Conservation (phyloP, 2,888 invertebrate species). For the Napeogenes inachia region DNA sequence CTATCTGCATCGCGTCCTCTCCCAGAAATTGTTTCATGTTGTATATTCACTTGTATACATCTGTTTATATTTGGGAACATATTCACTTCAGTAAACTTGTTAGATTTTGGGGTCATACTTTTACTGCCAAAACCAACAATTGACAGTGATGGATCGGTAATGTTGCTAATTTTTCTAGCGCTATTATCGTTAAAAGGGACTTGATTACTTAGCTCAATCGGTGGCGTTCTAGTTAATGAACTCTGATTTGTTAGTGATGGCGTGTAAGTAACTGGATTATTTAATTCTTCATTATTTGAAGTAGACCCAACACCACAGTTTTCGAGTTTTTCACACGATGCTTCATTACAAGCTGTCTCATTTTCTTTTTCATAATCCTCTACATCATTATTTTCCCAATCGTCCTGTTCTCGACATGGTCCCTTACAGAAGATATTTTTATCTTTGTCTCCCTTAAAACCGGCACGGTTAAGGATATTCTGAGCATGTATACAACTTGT, state of each 20-base stretch:
- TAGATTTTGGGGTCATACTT: not conserved
- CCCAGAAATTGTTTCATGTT: not conserved
- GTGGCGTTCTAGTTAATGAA: not conserved
- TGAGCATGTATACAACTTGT: conserved; percentile 4
- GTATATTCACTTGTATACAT: not conserved
- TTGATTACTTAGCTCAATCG: too few relatives aligned
- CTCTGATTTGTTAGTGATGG: not conserved
- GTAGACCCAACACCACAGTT: not conserved
- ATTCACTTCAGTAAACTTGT: not conserved
- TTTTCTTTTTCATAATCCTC: conserved; percentile 7
- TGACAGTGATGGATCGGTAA: too few relatives aligned
- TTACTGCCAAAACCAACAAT: too few relatives aligned
- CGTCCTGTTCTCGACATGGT: not conserved
- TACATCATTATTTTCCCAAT: not conserved
- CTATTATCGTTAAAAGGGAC: too few relatives aligned
- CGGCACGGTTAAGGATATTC: not conserved
- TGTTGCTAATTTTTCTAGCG: too few relatives aligned
- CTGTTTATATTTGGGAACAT: not conserved
- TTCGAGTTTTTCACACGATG: not conserved
- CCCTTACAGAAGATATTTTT: not conserved
- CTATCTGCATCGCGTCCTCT: conserved; percentile 5
- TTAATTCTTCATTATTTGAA: conserved; percentile 4
- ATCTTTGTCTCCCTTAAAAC: not conserved
- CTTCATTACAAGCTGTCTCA: not conserved
- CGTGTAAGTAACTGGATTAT: not conserved